Base-by-base conservation (phyloP, 2,113 vertebrate genomes). In the Hypocryptadius cinnamomeus region DNA sequence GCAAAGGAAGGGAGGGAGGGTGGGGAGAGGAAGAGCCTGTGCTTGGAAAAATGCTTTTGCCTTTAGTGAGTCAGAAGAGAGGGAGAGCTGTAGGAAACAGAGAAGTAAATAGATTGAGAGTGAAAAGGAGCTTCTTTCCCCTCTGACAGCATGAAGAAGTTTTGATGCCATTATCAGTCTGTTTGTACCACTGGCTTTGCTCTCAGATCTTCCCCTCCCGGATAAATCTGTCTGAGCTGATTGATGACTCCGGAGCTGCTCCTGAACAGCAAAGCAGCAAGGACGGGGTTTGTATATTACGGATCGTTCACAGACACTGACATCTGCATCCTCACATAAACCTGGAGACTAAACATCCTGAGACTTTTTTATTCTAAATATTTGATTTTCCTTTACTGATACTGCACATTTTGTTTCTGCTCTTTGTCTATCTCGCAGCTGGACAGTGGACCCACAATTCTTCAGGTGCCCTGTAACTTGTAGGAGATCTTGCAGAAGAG, bases 271-370 rank as follows among this genome's bases (percentile, higher is more conserved):
- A 76, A 56, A 59, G 35, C 65, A 84, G 47, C 24, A 25, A 47
- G 13, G 63, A 28, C 25, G 63, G 61, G 12, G 47, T 60, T 70
- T 60, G 60, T 45, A 5, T 27, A 5, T 27, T n/a, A 64, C 79
- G 78, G 73, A 73, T 53, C 60, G 53, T 39, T 13, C 77, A 45
- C 85, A 91, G 89, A 74, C 24, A 53, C 76, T 84, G 88, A 80
- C 73, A 71, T 79, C 15, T 66, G 40, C 68, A 87, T 77, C 81
- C 71, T 92, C 70, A 24, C 35, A 45, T 59, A 53, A 68, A 92
- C 25, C 70, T 89, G 47, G 3, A 95, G 72, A 72, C 74, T 94
- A 95, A 96, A 96, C 93, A 96, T 94, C 92, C 94, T 68, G 92
- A 63, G 76, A 27, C 48, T 47, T 93, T 93, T 91, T 82, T 57